Conservation (phyloP, 2,888 invertebrate genomes). For the Drosophila tanythrix region DNA sequence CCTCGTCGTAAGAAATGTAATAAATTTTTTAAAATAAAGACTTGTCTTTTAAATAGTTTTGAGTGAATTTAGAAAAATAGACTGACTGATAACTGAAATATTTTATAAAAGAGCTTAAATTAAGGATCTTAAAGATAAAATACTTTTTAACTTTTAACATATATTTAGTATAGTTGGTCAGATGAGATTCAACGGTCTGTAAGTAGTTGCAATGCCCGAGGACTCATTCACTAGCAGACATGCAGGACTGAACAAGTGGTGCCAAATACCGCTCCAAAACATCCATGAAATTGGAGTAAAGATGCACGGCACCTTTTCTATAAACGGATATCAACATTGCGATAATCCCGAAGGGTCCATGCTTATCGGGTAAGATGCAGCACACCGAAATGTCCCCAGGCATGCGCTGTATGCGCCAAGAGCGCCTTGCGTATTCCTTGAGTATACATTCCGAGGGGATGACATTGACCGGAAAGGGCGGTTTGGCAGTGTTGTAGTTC, state of each 20-base stretch:
- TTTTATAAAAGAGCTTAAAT: neutral
- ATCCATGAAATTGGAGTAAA: neutral
- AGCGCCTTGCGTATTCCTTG: slow-evolving; percentile 1
- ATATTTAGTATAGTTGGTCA: neutral
- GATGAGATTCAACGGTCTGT: neutral
- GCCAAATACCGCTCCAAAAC: slow-evolving; percentile 13
- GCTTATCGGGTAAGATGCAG: slow-evolving; percentile 9
- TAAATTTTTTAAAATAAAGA: neutral
- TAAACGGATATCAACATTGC: neutral
- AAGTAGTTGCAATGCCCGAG: neutral
- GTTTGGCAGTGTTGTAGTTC: neutral
- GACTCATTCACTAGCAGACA: neutral
- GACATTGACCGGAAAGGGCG: neutral
- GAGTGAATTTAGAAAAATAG: neutral
- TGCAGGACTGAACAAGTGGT: slow-evolving; percentile 12
- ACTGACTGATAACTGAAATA: neutral
- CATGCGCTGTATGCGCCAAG: slow-evolving; percentile 42
- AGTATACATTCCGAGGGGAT: neutral
- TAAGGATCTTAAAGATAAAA: neutral
- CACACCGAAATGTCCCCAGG: neutral
- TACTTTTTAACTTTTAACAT: neutral
- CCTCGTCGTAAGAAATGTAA: too few species aligned
- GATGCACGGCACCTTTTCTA: accelerated
- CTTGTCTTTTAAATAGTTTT: neutral
- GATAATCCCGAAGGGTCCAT: slow-evolving; percentile 7